Percentiles rank a stretch among this genome's conserved stretches.
Conservation (phyloP, 2,888 invertebrate genomes). For the Agonum fuliginosum region DNA sequence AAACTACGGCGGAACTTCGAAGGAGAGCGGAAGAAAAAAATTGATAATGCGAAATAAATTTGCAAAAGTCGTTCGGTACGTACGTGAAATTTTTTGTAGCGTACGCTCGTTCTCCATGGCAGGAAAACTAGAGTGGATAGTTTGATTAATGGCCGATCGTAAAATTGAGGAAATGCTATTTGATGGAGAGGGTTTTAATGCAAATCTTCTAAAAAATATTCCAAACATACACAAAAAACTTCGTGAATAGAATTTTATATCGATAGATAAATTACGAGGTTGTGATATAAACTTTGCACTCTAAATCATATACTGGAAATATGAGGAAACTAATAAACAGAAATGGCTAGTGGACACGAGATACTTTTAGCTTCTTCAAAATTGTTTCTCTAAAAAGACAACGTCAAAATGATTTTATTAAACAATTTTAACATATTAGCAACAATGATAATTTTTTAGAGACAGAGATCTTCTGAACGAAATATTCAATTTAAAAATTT, state of each 20-base stretch:
- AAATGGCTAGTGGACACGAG: too few species aligned
- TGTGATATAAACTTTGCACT: too few species aligned
- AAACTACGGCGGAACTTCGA: conserved; percentile 64
- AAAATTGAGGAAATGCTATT: conserved; percentile 58
- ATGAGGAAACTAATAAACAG: not conserved
- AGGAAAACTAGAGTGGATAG: conserved; percentile 50
- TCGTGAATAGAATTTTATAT: not conserved
- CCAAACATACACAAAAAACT: not conserved
- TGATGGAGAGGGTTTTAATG: conserved; percentile 54
- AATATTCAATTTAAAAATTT: too few species aligned
- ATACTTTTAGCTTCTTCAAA: not conserved
- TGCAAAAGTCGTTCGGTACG: conserved; percentile 64
- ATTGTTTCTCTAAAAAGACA: too few species aligned
- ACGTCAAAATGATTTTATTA: too few species aligned
- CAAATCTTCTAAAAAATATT: conserved; percentile 20
- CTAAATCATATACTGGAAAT: not conserved
- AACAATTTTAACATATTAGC: too few species aligned
- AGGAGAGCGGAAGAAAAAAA: conserved; percentile 71
- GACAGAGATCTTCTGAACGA: too few species aligned
- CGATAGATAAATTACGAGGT: not conserved
- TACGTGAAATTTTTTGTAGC: conserved; percentile 55
- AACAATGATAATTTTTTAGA: too few species aligned
- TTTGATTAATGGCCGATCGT: conserved; percentile 55
- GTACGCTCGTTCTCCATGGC: conserved; percentile 12
- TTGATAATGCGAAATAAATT: conserved; percentile 74